Percentiles rank a stretch among this genome's conserved stretches.
Conservation (phyloP, 1,140 invertebrate genomes). For the Tetragnatha versicolor region DNA sequence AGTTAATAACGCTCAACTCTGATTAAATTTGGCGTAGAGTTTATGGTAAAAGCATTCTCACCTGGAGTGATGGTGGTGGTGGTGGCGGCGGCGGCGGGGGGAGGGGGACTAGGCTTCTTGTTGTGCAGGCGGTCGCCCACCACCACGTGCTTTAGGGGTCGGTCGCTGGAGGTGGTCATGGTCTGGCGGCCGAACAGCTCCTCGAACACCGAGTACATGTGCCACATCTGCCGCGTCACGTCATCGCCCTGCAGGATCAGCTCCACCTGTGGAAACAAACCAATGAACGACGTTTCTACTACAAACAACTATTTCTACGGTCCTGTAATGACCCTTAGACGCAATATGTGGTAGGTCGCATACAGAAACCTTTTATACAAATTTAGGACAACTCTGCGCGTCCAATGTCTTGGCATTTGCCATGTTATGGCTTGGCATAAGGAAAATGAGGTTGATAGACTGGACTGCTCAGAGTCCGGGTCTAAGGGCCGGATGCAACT, state of each 20-base stretch:
- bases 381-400: too few species aligned
- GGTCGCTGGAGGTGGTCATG: slow-evolving; percentile 38
- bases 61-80: not conserved
- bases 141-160: slow-evolving; percentile 47
- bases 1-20: not conserved
- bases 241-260: slow-evolving; percentile 63
- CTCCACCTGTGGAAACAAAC: slow-evolving; percentile 45
- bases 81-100: not conserved
- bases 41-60: too few species aligned
- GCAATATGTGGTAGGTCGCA: too few species aligned
- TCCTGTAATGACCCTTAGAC: too few species aligned
- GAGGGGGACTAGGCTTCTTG: slow-evolving; percentile 19
- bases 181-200: slow-evolving; percentile 57
- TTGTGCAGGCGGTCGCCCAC: slow-evolving; percentile 26
- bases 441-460: too few species aligned
- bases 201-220: slow-evolving; percentile 65
- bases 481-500: too few species aligned
- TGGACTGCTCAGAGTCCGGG: too few species aligned
- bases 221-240: slow-evolving; percentile 64
- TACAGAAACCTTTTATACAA: too few species aligned
- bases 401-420: too few species aligned
- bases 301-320: too few species aligned
- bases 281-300: too few species aligned
- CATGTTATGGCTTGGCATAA: too few species aligned
- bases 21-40: not conserved